A percentile compares a stretch with the other conserved stretches of the same genome.
Conservation (phyloP, 2,888 invertebrate species). For the Chorisops tibialis region DNA sequence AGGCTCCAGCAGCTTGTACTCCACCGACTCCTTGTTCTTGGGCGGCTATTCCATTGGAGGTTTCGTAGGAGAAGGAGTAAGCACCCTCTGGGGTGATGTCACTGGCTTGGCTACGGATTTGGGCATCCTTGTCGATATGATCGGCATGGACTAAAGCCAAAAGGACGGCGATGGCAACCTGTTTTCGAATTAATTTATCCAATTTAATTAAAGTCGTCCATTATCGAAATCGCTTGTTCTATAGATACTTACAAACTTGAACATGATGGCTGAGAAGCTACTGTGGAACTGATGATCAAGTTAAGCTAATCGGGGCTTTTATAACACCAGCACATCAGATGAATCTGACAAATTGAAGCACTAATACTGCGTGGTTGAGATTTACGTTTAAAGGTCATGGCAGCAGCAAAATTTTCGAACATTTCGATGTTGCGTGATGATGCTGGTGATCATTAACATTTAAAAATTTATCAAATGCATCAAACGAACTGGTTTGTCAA, state of each 20-base stretch:
- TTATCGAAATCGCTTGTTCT: conserved; percentile 30
- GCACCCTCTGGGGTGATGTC: conserved; percentile 49
- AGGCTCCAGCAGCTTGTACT: conserved; percentile 56
- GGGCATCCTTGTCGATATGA: conserved; percentile 43
- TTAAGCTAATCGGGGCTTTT: background rate
- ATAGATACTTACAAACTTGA: conserved; percentile 21
- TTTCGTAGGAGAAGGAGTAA: conserved; percentile 55
- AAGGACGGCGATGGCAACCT: conserved; percentile 40
- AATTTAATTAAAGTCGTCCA: conserved; percentile 31
- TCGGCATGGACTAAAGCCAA: conserved; percentile 40
- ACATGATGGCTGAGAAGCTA: conserved; percentile 12
- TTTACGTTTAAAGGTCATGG: conserved; percentile 13
- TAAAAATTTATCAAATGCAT: conserved; percentile 3
- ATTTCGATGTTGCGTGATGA: background rate
- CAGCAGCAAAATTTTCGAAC: background rate
- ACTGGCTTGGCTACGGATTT: conserved; percentile 49
- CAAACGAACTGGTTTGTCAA: conserved; percentile 10
- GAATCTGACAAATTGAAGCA: too few relatives aligned
- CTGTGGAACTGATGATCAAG: conserved; percentile 9
- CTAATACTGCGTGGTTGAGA: too few relatives aligned
- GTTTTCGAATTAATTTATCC: conserved; percentile 5
- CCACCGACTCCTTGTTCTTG: conserved; percentile 58
- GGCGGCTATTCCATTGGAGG: conserved; percentile 60
- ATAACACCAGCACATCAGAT: background rate
- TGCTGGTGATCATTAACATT: conserved; percentile 15